Evolutionary conservation across 2,113 vertebrate species (phyloP), one percentile per base, ranked within the genome.

Genomic region (Megaceryle torquata): DNA sequence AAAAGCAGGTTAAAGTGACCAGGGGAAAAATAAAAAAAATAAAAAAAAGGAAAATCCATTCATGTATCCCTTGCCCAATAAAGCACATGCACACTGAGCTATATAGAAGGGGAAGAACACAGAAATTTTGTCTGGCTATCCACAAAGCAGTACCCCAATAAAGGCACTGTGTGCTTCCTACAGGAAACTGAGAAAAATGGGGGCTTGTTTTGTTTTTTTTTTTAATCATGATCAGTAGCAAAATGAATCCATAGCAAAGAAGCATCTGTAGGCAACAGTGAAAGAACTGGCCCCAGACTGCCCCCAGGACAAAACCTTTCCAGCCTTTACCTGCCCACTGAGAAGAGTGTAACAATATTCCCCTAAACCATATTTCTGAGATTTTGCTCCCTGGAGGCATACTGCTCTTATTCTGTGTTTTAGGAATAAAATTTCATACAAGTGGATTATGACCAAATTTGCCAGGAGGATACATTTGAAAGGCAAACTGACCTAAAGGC

Each of bases 291-390:
- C 43, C 29, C 21, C 7, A 3, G 29, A 59, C 10, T 51, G 18
- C 21, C 22, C 81, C 41, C 16, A 31, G 33, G 60, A 86, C 12
- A 75, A 90, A 85, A 75, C 15, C 8, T 83, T 88, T 39, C n/a
- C 18, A 64, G 31, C 10, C 7, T 77, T 91, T 91, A 94, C 87
- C 84, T 95, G 88, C 56, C 59, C 51, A 50, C 80, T 74, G 35
- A 80, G 56, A 74, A 41, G 25, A 72, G 19, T 22, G 9, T 75
- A 39, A 51, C 43, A 86, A 60, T 43, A 61, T 60, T 25, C 39
- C n/a, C n/a, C 41, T 12, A 60, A 86, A 71, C 3, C 48, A 10
- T n/a, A 50, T 77, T 57, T 31, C 39, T 63, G 51, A 44, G 31
- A 44, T 78, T 87, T 54, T 84, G 10, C 31, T 88, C 60, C 48